Conservation (phyloP, 2,113 vertebrate species). For the Cisticola juncidis region DNA sequence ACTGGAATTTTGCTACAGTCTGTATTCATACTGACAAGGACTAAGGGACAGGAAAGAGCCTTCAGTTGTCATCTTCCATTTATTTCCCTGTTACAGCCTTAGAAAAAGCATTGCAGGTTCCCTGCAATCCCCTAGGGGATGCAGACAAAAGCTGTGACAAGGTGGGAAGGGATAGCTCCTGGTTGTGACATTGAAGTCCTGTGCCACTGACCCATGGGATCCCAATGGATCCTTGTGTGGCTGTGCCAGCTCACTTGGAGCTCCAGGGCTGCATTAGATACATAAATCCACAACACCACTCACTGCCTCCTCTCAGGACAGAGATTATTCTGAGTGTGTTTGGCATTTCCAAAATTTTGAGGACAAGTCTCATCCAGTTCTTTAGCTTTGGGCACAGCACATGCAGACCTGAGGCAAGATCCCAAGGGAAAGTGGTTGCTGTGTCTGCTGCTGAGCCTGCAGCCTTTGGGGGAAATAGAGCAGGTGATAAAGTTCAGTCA, state of each 20-base stretch:
- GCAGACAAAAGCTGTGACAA: background rate
- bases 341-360: background rate
- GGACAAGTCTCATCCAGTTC: rapidly evolving
- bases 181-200: background rate
- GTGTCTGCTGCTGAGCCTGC: background rate
- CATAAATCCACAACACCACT: background rate
- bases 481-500: background rate
- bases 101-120: background rate
- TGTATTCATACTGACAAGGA: background rate
- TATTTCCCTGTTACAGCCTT: background rate
- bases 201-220: background rate
- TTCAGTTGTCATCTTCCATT: background rate
- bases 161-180: background rate
- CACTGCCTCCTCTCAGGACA: background rate
- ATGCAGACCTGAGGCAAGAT: background rate
- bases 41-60: background rate
- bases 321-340: background rate
- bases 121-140: background rate
- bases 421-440: background rate
- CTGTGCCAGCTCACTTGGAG: background rate
- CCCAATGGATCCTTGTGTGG: background rate
- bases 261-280: background rate
- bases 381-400: background rate
- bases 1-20: background rate
- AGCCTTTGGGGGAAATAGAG: background rate